Evolutionary conservation across 2,797 vertebrate genomes (phyloP), one percentile per base, ranked within the genome.

Genomic region (Coranthus polyacanthus): DNA sequence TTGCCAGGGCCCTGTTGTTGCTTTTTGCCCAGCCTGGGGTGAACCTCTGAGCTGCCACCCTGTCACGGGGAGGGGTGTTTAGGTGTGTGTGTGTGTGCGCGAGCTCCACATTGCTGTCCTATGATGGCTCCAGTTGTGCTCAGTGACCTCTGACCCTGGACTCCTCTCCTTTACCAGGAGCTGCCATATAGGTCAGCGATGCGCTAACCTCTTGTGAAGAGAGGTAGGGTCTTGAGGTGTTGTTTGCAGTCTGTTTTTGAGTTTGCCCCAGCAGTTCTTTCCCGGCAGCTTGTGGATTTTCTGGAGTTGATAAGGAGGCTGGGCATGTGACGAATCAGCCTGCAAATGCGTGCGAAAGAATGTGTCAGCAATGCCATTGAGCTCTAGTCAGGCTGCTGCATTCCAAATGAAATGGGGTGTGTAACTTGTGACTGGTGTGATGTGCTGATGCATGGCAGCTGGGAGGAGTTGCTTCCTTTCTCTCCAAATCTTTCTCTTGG

Each of bases 371-470:
- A 75, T 81, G 56, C 62, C 74, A 81, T 88, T 83, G 79, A 80
- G 78, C 62, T 41, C 66, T 53, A 62, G 67, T 29, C 13, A 16
- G 58, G 54, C 52, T 42, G 20, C 57, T 3, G 29, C 81, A 79
- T 89, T 89, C 82, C 85, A 68, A 68, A 88, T 84, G 43, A 79
- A 89, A 86, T 82, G 68, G 82, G 65, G 83, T 82, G 87, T 88
- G 86, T 84, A 79, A 88, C 83, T 86, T 86, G 86, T 90, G 88
- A 90, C 88, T 80, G 64, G 73, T 84, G 82, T 65, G 79, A 87
- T 81, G 83, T 85, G 87, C 72, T 87, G 83, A 86, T 86, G 86
- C 68, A 43, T 82, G 57, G 62, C 78, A 81, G 75, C 57, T 44
- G 68, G 83, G 89, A 82, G 88, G 88, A 78, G 80, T 66, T 21